Evolutionary conservation across 1,140 invertebrate species (phyloP), one percentile per base, ranked within the genome.

Genomic region (Sarcophaga bullata): DNA sequence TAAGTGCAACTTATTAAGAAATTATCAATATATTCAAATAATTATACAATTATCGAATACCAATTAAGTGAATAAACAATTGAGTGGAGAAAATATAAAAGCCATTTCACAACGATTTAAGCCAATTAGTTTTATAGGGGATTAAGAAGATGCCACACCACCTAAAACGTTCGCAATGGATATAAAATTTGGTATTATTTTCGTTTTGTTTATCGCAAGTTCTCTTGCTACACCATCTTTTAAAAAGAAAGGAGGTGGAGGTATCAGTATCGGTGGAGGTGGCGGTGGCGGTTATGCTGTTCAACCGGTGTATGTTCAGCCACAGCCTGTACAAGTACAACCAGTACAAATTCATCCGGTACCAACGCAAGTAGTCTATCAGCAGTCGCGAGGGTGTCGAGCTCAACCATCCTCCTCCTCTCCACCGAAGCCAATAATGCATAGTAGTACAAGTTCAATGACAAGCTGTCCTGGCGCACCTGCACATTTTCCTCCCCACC

Each of bases 1-100:
- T 68, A 68, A 58, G n/a, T 58, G 54, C n/a, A 58, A 58, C 54
- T 58, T n/a, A 19, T 68, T 68, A 68, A 68, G 10, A 68, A 68
- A 58, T 68, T 68, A 8, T 25, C 50, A 52, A 52, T 52, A 13
- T 19, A 68, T 25, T 68, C 17, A 8, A 68, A 68, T 68, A 68
- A 68, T 68, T 68, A 68, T 25, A 25, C 62, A 68, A 68, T 68
- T 68, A 68, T 68, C 62, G 62, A 68, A 25, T 68, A 68, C 62
- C 17, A 68, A 68, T 68, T 25, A 68, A 17, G 62, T n/a, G 6
- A 25, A 37, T 8, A 2, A 68, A 17, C 19, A 37, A 37, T 68
- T 68, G 8, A 8, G 9, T 8, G 17, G 19, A 68, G 62, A 68
- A 62, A 15, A 13, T 68, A 68, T 68, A 68, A 68, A 68, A 19